Percentiles rank a stretch among this genome's conserved stretches.
phyloP scores from a whole-genome alignment of 2,797 vertebrate genomes.

The Spinus pinus region DNA sequence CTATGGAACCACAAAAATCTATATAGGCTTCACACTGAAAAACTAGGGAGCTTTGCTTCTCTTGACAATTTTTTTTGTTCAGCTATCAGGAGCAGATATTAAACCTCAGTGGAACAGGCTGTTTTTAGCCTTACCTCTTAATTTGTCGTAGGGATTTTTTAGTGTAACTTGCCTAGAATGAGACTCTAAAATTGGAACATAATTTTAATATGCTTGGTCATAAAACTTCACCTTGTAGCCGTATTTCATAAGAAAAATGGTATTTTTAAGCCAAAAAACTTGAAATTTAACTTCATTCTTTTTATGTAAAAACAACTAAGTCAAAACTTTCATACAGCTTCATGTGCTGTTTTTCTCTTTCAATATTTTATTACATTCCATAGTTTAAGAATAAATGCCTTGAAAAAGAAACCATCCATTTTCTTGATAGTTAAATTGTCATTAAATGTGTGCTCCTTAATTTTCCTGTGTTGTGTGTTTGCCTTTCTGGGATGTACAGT shows the following conservation, averaged over 20 bases:
- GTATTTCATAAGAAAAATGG: background rate
- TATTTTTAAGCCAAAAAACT: background rate
- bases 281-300: background rate
- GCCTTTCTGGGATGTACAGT: background rate
- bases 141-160: background rate
- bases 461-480: background rate
- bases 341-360: background rate
- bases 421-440: background rate
- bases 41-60: background rate
- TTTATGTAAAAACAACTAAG: background rate
- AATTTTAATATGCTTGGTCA: background rate
- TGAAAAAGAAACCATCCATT: background rate
- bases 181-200: background rate
- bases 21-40: background rate
- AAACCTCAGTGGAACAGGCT: background rate
- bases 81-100: background rate
- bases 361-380: background rate
- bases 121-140: background rate
- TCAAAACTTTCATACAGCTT: background rate
- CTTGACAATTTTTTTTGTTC: background rate
- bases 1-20: background rate
- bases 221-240: background rate
- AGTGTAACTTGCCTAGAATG: background rate
- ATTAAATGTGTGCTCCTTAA: background rate
- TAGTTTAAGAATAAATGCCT: background rate